Evolutionary conservation across 2,113 vertebrate genomes (phyloP).

Genomic region (Muntiacus muntjak): DNA sequence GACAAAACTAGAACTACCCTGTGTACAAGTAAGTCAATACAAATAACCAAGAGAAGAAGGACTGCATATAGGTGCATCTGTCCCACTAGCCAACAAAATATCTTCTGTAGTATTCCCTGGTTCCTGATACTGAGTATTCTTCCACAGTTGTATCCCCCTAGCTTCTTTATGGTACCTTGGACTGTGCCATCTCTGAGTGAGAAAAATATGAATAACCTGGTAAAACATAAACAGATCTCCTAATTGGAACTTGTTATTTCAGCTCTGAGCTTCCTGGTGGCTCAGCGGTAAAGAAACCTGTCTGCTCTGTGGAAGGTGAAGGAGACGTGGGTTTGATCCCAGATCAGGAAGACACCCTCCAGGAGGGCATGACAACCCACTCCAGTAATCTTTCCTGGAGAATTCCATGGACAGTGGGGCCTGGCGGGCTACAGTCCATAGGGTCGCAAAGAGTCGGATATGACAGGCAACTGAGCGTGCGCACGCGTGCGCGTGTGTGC

Average conservation of each 20-base stretch:
- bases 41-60: neutral
- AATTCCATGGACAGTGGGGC: neutral
- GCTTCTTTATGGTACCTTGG: neutral
- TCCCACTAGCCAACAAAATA: neutral
- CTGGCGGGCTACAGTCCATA: neutral
- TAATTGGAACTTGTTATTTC: neutral
- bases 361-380: neutral
- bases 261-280: neutral
- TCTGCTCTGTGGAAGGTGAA: neutral
- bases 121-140: neutral
- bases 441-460: neutral
- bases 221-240: neutral
- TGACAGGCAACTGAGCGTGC: fast-evolving
- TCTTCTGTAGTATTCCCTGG: neutral
- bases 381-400: neutral
- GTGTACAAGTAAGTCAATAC: neutral
- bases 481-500: too few relatives aligned
- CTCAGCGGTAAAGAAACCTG: neutral
- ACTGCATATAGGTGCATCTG: neutral
- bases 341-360: neutral
- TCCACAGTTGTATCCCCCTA: neutral
- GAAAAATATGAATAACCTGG: neutral
- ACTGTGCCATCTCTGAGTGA: neutral
- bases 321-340: neutral
- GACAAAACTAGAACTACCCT: neutral